phyloP scores from a whole-genome alignment of 53 echinoderm and acorn worm genomes.

The Crossaster papposus region DNA sequence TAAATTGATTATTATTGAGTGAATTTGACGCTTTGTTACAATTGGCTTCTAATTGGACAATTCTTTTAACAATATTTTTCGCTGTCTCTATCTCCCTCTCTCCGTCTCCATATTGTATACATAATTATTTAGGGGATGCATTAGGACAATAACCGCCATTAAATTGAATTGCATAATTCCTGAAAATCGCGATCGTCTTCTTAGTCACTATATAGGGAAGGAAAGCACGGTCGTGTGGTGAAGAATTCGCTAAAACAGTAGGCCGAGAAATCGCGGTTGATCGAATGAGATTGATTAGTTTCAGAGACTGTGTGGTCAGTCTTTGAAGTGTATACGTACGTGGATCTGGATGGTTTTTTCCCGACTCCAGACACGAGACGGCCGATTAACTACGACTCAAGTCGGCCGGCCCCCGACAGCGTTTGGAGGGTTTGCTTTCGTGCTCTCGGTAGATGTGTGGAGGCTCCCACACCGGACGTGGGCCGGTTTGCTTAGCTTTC shows the following conservation, averaged over 20 bases:
- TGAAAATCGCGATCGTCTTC: background rate
- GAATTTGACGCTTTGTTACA: no score
- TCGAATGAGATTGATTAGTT: constrained; percentile 28
- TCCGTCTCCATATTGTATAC: background rate
- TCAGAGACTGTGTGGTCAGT: background rate
- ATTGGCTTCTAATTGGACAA: no score
- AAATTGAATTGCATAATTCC: background rate
- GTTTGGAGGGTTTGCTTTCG: constrained; percentile 32
- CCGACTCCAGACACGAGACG: constrained; percentile 1
- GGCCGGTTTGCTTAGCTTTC: background rate
- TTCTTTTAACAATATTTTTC: no score
- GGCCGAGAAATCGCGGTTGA: constrained; percentile 29
- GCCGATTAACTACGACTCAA: constrained; percentile 17
- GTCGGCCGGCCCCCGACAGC: background rate
- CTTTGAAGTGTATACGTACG: constrained; percentile 15
- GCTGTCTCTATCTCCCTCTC: no score
- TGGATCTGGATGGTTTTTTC: constrained; percentile 15
- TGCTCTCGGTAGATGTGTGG: background rate
- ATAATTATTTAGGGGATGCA: background rate
- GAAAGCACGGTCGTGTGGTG: background rate
- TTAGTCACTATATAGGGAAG: background rate
- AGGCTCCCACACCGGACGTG: constrained; percentile 26
- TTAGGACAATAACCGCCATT: background rate
- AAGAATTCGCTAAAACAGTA: background rate
- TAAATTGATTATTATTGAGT: no score